Percentiles rank a stretch among this genome's conserved stretches.
phyloP scores from a whole-genome alignment of 2,113 vertebrate species.

The Anas platyrhynchos region DNA sequence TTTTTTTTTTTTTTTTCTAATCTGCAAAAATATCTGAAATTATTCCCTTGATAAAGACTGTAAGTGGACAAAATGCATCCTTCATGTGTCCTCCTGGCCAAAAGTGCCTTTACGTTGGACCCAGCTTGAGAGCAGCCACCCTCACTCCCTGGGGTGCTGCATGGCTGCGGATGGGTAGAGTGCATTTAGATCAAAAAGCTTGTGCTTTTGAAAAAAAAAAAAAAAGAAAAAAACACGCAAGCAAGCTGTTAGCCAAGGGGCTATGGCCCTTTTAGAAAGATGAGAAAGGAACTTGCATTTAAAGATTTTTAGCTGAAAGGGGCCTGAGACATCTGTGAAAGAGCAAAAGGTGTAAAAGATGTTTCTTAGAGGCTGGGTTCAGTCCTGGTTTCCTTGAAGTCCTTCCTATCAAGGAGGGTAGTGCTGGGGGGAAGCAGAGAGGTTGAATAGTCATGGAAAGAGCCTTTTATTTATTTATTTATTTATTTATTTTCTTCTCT shows the following conservation, averaged over 20 bases:
- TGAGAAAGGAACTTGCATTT: neutral
- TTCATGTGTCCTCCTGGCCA: neutral
- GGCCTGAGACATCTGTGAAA: neutral
- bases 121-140: neutral
- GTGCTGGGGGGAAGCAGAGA: neutral
- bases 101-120: fast-evolving
- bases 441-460: neutral
- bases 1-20: neutral
- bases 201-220: neutral
- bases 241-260: neutral
- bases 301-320: neutral
- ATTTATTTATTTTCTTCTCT: neutral
- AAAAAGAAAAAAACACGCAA: neutral
- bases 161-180: fast-evolving
- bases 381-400: neutral
- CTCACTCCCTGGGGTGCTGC: neutral
- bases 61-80: neutral
- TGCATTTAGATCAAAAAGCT: neutral
- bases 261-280: neutral
- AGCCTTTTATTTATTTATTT: no score
- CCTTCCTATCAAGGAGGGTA: neutral
- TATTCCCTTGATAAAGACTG: neutral
- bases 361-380: neutral
- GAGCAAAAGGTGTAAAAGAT: neutral
- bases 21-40: neutral